These are phyloP conservation scores for Brachionus sp. DNA, from an alignment of 1,140 invertebrate genomes.

Conservation along the genomic window DNA sequence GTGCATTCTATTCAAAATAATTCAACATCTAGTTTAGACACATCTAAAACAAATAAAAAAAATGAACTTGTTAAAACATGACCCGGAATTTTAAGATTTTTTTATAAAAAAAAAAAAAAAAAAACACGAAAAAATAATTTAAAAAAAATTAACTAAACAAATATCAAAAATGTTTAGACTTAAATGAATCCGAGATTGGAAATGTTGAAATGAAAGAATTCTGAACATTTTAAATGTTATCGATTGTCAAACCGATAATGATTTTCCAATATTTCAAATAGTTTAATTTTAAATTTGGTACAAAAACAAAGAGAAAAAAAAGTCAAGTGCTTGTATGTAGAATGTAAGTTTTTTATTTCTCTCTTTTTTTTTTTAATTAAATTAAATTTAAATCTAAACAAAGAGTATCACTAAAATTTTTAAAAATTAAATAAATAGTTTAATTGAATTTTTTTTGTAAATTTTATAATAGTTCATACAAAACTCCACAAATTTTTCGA, in stretches of 20 bases:
- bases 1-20: not conserved
- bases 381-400: too few relatives aligned
- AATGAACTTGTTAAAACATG: slow-evolving; percentile 12
- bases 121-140: not conserved
- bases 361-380: not conserved
- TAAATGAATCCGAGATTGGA: not conserved
- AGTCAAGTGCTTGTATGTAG: not conserved
- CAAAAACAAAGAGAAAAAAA: not conserved
- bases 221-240: slow-evolving; percentile 9
- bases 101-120: too few relatives aligned
- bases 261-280: not conserved
- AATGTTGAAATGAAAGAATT: not conserved
- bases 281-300: not conserved
- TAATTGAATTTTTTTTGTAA: too few relatives aligned
- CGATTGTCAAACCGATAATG: not conserved
- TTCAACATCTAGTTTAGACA: slow-evolving; percentile 12
- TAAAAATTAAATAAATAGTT: too few relatives aligned
- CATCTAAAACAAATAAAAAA: slow-evolving; percentile 33
- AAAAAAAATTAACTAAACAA: not conserved
- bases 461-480: too few relatives aligned
- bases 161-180: not conserved
- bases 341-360: not conserved
- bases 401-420: too few relatives aligned
- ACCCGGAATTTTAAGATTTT: not conserved
- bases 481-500: too few relatives aligned